Evolutionary conservation across 2,888 invertebrate species (phyloP), one percentile per base, ranked within the genome.

Genomic region (Shargacucullia verbasci): DNA sequence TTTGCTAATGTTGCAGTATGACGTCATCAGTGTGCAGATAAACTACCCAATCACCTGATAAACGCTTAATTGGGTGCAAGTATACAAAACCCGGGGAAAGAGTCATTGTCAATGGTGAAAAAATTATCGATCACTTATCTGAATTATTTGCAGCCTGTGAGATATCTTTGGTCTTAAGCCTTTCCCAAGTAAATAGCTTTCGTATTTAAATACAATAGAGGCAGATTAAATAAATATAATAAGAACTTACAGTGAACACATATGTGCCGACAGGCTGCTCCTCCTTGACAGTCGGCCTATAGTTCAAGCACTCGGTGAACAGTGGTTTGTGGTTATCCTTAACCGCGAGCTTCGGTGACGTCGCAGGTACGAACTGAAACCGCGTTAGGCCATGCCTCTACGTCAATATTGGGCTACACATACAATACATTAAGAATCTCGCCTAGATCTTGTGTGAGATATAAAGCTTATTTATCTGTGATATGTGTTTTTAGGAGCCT

Each of bases 261-360:
- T 94, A 95, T 0, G 97, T 97, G 55, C 96, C 97, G 34, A 95
- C 90, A 0, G 95, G 94, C 83, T 96, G 96, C 78, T 96, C 97
- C 90, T 98, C 99, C 82, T 96, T 96, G 15, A 98, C 97, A 27
- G 95, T 94, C 0, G 97, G 98, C 79, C 95, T 96, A 90, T 99
- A 99, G 76, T 94, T 95, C 55, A 96, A 95, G 90, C 99, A 99
- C 76, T 97, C 95, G 38, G 95, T 96, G 89, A 99, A 98, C 61
- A 96, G 95, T 1, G 99, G 99, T 82, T 98, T 98, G 85, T 98
- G 97, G 89, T 97, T 98, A 89, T 98, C 95, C 87, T 92, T 93
- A 33, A 94, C 92, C 3, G 91, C 86, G 38, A 93, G 83, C 82
- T 94, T 92, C 71, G 87, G 86, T 55, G 87, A 76, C 50, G 86